Percentiles rank a stretch among this genome's conserved stretches.
Conservation (phyloP, 2,797 vertebrate genomes). For the Neoniphon sammara region DNA sequence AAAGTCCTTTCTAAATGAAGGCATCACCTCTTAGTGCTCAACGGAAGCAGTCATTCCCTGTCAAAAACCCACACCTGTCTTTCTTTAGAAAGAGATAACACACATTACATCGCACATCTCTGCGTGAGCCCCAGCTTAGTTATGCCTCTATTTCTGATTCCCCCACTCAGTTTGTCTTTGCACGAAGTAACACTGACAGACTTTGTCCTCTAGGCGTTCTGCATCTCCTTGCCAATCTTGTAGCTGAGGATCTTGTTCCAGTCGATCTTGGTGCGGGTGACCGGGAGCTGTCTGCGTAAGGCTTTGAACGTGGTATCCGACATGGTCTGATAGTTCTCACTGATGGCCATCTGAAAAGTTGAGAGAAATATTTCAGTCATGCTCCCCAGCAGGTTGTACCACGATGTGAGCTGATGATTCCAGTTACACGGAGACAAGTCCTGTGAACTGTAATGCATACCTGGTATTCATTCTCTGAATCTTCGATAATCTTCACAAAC, state of each 20-base stretch:
- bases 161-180: constrained; percentile 58
- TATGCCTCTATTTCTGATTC: constrained; percentile 43
- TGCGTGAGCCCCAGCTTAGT: constrained; percentile 56
- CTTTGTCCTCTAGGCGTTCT: constrained; percentile 85
- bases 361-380: neutral
- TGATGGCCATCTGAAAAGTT: constrained; percentile 90
- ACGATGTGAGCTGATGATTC: neutral
- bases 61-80: constrained; percentile 32
- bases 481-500: constrained; percentile 94
- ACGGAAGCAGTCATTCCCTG: constrained; percentile 45
- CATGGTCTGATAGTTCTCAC: constrained; percentile 98
- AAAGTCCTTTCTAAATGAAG: constrained; percentile 55
- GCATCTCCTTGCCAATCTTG: constrained; percentile 99
- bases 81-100: constrained; percentile 65
- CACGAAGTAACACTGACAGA: constrained; percentile 51
- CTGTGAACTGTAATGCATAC: constrained; percentile 72
- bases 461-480: constrained; percentile 95
- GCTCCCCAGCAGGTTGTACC: neutral
- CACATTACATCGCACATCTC: constrained; percentile 79
- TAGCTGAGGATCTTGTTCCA: constrained; percentile 99
- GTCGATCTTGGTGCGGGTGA: constrained; percentile 97
- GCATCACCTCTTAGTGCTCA: constrained; percentile 45
- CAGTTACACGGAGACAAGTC: neutral
- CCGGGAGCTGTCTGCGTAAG: constrained; percentile 94
- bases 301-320: constrained; percentile 99